Base-by-base conservation (phyloP, 2,888 invertebrate genomes). In the Tetrapedia diversipes region DNA sequence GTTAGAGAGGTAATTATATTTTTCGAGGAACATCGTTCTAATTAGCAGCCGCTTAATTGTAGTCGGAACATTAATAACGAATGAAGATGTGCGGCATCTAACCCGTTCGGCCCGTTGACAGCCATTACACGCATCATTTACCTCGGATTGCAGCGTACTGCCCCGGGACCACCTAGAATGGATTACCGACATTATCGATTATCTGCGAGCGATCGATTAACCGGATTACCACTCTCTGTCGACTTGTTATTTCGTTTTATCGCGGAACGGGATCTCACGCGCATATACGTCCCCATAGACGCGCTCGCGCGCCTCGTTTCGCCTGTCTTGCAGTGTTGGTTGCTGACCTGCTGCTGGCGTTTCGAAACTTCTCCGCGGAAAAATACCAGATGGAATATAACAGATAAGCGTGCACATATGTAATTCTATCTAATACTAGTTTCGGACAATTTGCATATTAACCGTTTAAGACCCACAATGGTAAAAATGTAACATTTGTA, bases 81-180 rank as follows among this genome's bases (percentile, higher is more conserved):
- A 89, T 89, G 84, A 89, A 89, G 89, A 89, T 85, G 87, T 87
- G 87, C 86, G 63, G 78, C 74, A 80, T 84, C 83, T 82, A 77
- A 77, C 79, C 80, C 77, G 77, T 80, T 51, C 49, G 14, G 45
- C 70, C 69, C 83, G 88, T 90, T 90, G 91, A 91, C 91, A 90
- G 89, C 87, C 84, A 89, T 91, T 91, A 91, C 90, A 89, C 89
- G 90, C 90, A 88, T 91, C 90, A 90, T 90, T 91, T 90, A 87
- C 82, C 83, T 71, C 80, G 67, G 83, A 88, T 89, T 79, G 83
- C 85, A 49, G 47, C 60, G 70, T 63, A 77, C 81, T 75, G 79
- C 81, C n/a, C 83, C 81, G 88, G 88, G 88, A 86, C 87, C 88
- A 88, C 86, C 87, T 87, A 85, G 87, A 89, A 89, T 88, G 87